Percentiles rank a stretch among this genome's conserved stretches.
Evolutionary conservation across 64 coral and sea anemone genomes (phyloP).

Genomic region (Platygyra sinensis): DNA sequence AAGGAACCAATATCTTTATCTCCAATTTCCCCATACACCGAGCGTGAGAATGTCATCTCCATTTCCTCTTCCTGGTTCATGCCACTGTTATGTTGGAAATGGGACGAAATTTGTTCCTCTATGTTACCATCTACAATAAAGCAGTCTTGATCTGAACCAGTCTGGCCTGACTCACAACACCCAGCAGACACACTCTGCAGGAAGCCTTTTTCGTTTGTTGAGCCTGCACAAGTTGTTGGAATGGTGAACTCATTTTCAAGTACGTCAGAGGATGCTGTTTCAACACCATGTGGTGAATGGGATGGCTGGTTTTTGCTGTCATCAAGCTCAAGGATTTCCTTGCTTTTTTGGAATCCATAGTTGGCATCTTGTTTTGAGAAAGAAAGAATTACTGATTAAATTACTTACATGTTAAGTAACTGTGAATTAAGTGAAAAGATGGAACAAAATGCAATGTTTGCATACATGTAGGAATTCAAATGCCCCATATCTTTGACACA

Average conservation of each 20-base stretch:
- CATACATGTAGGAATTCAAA: too few species aligned
- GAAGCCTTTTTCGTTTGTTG: background rate
- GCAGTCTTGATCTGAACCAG: slow-evolving; percentile 20
- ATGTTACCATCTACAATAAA: slow-evolving; percentile 9
- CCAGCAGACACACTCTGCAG: background rate
- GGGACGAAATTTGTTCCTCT: slow-evolving; percentile 25
- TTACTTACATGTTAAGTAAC: too few species aligned
- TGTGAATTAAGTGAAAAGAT: too few species aligned
- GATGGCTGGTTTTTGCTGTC: background rate
- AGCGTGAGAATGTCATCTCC: slow-evolving; percentile 28
- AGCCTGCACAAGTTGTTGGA: background rate
- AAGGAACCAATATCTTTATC: slow-evolving; percentile 20
- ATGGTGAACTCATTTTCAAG: slow-evolving; percentile 2
- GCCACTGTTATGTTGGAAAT: background rate
- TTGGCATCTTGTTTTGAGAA: background rate
- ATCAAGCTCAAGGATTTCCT: background rate
- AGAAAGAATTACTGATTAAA: too few species aligned
- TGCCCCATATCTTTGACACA: too few species aligned
- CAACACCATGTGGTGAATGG: background rate
- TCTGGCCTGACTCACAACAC: slow-evolving; percentile 9
- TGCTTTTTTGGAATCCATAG: slow-evolving; percentile 17
- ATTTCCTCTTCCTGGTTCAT: slow-evolving; percentile 27
- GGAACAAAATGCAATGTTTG: too few species aligned
- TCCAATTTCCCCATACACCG: slow-evolving; percentile 28
- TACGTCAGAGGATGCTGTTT: background rate